Conservation (phyloP, 2,888 invertebrate genomes). For the Danaus chrysippus region DNA sequence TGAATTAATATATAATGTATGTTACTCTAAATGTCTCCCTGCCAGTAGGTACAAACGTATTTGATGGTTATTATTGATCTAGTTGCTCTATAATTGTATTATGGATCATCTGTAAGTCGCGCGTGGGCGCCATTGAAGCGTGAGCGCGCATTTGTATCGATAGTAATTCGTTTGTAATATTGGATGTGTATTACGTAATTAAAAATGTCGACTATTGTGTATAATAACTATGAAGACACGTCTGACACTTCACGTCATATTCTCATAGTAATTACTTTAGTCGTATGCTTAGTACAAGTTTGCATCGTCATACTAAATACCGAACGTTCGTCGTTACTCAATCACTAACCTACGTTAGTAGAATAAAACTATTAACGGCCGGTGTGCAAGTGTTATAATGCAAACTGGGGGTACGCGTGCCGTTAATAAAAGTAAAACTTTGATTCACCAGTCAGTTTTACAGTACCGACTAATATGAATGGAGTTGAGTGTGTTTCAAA, state of each 20-base stretch:
- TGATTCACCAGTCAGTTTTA: no score
- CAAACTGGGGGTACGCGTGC: no score
- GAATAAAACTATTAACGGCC: no score
- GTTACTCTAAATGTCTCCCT: constrained; percentile 35
- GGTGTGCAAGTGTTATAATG: no score
- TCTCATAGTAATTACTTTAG: neutral
- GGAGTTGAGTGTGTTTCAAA: no score
- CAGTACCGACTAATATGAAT: no score
- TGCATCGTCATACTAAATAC: no score
- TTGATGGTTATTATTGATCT: constrained; percentile 1
- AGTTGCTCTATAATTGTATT: constrained; percentile 71
- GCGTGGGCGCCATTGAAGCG: constrained; percentile 75
- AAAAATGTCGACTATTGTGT: constrained; percentile 23
- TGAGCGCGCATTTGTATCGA: constrained; percentile 70
- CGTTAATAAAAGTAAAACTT: no score
- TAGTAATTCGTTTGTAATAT: constrained; percentile 65
- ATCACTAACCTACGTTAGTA: no score
- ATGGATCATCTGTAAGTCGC: constrained; percentile 67
- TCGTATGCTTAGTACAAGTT: no score
- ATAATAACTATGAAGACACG: constrained; percentile 11
- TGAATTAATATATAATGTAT: neutral
- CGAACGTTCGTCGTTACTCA: no score
- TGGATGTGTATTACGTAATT: constrained; percentile 57
- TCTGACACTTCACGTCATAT: neutral
- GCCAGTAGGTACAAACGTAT: constrained; percentile 5